These are phyloP conservation scores for Drosophila simulans DNA, from an alignment of 1,140 invertebrate genomes.

Conservation along the genomic window DNA sequence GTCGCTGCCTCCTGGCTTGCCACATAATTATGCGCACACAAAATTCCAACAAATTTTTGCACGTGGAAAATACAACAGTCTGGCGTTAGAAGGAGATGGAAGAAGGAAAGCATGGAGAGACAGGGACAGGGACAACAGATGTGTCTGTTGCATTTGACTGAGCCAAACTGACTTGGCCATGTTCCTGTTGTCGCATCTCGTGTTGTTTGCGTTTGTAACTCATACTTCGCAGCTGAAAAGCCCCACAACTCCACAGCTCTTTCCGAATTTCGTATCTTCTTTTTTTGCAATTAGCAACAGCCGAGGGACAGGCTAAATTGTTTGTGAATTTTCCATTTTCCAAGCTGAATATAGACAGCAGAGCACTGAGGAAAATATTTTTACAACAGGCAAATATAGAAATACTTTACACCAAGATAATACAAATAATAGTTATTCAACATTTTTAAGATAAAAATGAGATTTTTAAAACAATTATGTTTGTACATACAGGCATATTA, in stretches of 20 bases:
- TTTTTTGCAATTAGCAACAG: conserved; percentile 74
- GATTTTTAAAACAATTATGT: no score
- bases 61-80: conserved; percentile 54
- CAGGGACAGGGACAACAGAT: conserved; percentile 34
- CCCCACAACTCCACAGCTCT: conserved; percentile 4
- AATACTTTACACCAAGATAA: no score
- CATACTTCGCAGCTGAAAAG: conserved; percentile 26
- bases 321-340: conserved; percentile 62
- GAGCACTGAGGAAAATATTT: conserved; percentile 12
- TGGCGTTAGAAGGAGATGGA: conserved; percentile 13
- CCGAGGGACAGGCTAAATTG: conserved; percentile 59
- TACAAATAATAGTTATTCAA: no score
- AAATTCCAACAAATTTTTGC: conserved; percentile 64
- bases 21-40: conserved; percentile 77
- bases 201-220: conserved; percentile 41
- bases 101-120: not conserved
- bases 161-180: conserved; percentile 19
- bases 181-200: conserved; percentile 48
- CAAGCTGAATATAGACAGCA: conserved; percentile 17
- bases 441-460: no score
- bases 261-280: conserved; percentile 55
- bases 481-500: no score
- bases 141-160: conserved; percentile 28
- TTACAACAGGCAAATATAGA: no score
- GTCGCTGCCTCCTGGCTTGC: conserved; percentile 41